Evolutionary conservation across 92 coral and sea anemone species (phyloP), one percentile per base, ranked within the genome.

Genomic region (Porites lobata): DNA sequence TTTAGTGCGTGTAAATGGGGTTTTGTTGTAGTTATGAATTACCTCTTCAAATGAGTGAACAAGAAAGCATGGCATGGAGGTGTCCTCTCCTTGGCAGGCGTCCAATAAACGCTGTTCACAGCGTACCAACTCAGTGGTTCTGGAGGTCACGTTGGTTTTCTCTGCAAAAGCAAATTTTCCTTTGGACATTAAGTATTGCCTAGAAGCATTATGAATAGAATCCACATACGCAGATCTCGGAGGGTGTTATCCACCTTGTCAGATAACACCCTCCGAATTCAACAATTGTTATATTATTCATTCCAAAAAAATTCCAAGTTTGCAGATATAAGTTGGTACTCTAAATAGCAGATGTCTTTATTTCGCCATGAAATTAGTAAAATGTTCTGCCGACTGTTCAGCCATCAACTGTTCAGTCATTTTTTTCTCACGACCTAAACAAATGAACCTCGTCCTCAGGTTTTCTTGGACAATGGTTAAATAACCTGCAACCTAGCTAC

Each of bases 61-160:
- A 2, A 62, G 67, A 62, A 62, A 62, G 67, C 67, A 62, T 62
- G 67, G 67, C 67, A 62, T 62, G 67, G 67, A 62, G 67, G 67
- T 62, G 67, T 62, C 67, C 67, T 62, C 67, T 62, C 67, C 67
- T 62, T 62, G 67, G 67, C 67, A 62, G 67, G 67, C 67, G 19
- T 62, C 67, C 67, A 62, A 62, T 62, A 62, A 62, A n/a, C 67
- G 67, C 67, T 62, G 67, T 62, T 62, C 67, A 62, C 67, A 62
- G 9, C 67, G 67, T 2, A 62, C 67, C 67, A 62, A 2, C 67
- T 62, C 67, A 62, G 6, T n/a, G 67, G 67, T 62, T 62, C 9
- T 2, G 67, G 67, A 62, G 67, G 67, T 62, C 67, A 62, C 15
- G 67, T 62, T 62, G 67, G 67, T 62, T 62, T 62, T 62, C 67